phyloP scores from a whole-genome alignment of 2,888 invertebrate genomes.

The Pedicia rivosa region DNA sequence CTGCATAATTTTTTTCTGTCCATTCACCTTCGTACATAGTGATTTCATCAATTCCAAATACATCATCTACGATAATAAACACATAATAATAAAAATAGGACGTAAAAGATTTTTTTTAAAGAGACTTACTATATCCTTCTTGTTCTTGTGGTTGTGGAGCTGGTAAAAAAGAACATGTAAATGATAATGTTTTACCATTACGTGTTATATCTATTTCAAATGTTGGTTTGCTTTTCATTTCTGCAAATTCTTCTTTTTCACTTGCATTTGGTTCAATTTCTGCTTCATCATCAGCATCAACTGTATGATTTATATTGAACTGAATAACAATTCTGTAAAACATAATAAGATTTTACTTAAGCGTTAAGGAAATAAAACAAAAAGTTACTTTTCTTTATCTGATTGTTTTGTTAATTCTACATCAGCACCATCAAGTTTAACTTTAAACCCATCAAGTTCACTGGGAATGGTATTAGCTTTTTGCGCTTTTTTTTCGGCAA shows the following conservation, averaged over 20 bases:
- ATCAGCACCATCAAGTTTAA: constrained; percentile 66
- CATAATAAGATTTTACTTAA: neutral
- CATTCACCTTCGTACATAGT: constrained; percentile 77
- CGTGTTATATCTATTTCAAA: constrained; percentile 78
- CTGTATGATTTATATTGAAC: constrained; percentile 91
- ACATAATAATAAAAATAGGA: constrained; percentile 3
- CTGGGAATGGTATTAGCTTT: constrained; percentile 58
- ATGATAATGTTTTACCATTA: constrained; percentile 60
- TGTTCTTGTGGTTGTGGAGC: constrained; percentile 35
- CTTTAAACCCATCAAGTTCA: constrained; percentile 66
- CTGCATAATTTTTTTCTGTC: constrained; percentile 74
- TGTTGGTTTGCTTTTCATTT: constrained; percentile 81
- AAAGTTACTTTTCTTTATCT: constrained; percentile 51
- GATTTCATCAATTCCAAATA: constrained; percentile 88
- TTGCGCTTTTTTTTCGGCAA: constrained; percentile 73
- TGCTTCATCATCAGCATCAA: constrained; percentile 63
- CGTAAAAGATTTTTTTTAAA: constrained; percentile 1
- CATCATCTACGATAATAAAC: constrained; percentile 47
- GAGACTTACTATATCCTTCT: constrained; percentile 50
- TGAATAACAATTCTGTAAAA: constrained; percentile 51
- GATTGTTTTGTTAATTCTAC: constrained; percentile 61
- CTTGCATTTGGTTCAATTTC: constrained; percentile 39
- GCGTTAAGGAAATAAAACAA: neutral
- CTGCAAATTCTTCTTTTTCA: constrained; percentile 59
- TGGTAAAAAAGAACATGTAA: constrained; percentile 69